A percentile compares a stretch with the other conserved stretches of the same genome.
These are phyloP conservation scores for Clarias gariepinus DNA, from an alignment of 2,113 vertebrate species.

Conservation along the genomic window DNA sequence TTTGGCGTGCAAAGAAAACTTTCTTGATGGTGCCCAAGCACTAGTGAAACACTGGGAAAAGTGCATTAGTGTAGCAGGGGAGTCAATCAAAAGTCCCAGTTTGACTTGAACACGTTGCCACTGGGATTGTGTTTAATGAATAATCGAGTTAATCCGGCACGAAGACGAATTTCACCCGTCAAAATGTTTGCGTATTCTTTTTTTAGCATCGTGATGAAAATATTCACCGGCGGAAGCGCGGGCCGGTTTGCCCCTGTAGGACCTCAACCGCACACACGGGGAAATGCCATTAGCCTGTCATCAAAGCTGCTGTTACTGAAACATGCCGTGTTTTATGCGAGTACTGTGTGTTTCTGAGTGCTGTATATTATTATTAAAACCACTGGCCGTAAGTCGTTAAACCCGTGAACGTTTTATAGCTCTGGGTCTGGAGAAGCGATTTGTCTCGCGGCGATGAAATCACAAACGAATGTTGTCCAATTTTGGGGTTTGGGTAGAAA, in stretches of 20 bases:
- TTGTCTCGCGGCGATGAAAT: background rate
- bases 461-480: conserved; percentile 10
- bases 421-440: conserved; percentile 34
- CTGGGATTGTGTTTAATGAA: background rate
- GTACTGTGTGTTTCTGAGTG: conserved; percentile 38
- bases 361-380: conserved; percentile 40
- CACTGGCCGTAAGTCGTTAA: conserved; percentile 32
- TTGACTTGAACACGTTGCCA: too few species aligned
- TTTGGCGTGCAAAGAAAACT: too few species aligned
- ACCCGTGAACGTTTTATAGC: conserved; percentile 22
- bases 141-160: background rate
- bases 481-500: conserved; percentile 31
- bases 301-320: conserved; percentile 41
- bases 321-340: conserved; percentile 36
- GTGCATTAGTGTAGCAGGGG: too few species aligned
- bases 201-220: conserved; percentile 15
- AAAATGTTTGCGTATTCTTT: conserved; percentile 11
- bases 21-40: too few species aligned
- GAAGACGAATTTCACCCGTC: background rate
- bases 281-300: conserved; percentile 24
- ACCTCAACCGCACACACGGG: conserved; percentile 24
- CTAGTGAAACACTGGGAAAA: too few species aligned
- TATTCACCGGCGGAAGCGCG: conserved; percentile 4
- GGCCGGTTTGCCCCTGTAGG: conserved; percentile 3
- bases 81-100: too few species aligned